Base-by-base conservation (phyloP, 1,140 invertebrate genomes). In the Drosophila saltans region DNA sequence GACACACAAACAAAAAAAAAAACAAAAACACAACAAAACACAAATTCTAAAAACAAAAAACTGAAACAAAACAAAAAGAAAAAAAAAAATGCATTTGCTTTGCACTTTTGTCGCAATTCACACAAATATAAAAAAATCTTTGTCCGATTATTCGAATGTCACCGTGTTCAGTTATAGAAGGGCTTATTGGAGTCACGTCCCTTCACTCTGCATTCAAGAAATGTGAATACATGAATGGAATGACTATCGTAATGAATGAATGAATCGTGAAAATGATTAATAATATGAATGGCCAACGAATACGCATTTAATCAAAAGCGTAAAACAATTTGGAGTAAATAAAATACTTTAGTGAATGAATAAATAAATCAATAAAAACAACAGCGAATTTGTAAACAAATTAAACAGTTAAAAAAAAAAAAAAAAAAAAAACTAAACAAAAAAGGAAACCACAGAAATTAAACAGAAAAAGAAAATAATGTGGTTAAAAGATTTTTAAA, bases 331-430 rank as follows among this genome's bases (percentile, higher is more conserved):
- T 69, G 67, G 63, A 77, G 75, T 83, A 69, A 82, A 88, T 77
- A 72, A 83, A 74, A 88, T 72, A 77, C 80, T 86, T 80, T 67
- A 61, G 59, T 72, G 72, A 72, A 81, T 88, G 69, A 75, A 78
- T 80, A 83, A 88, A 88, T 86, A 88, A 88, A 86, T 88, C 84
- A 80, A 79, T 70, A 74, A 70, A 71, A 69, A 39, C 26, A n/a
- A 24, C 67, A 70, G 80, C 75, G 80, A n/a, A 33, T 56, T 45
- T 77, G 76, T 80, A 85, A 86, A 86, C 82, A 86, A 86, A 74
- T 83, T 78, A 65, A 69, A 72, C 66, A 69, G 69, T 73, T 59
- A 88, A 43, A 62, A 62, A 4, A 24, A 60, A 6, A 36, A 26
- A 3, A 26, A 40, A 39, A 41, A 43, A 16, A 2, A 6, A 11